Conservation (phyloP, 2,113 vertebrate genomes). For the Alectura lathami region DNA sequence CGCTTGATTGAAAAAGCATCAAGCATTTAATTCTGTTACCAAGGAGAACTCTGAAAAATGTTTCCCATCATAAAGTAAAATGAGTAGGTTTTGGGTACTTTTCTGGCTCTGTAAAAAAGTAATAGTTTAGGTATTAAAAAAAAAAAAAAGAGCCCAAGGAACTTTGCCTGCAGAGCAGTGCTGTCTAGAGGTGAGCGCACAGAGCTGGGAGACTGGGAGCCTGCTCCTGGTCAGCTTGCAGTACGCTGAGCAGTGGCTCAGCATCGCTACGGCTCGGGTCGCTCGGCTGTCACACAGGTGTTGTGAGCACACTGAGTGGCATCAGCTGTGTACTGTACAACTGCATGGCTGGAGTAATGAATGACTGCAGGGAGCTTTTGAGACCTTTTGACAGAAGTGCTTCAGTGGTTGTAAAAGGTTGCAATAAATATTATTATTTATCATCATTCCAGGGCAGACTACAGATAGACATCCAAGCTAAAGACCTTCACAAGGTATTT, state of each 20-base stretch:
- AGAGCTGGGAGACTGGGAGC: neutral
- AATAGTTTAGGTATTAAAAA: neutral
- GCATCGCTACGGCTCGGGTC: neutral
- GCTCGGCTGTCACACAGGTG: neutral
- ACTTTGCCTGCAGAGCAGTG: neutral
- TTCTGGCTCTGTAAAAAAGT: neutral
- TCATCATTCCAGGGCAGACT: neutral
- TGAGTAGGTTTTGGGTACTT: neutral
- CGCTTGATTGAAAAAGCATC: neutral
- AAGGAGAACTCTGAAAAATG: neutral
- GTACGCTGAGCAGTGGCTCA: neutral
- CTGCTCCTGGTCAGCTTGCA: neutral
- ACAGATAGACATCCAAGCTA: neutral
- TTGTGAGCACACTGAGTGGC: neutral
- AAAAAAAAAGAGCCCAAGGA: neutral
- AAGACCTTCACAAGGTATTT: neutral
- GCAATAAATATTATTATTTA: neutral
- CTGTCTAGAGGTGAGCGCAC: neutral
- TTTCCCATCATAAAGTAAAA: slow-evolving; percentile 12
- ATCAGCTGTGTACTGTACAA: accelerated
- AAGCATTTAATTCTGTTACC: neutral
- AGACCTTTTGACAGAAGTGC: neutral
- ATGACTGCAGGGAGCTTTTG: neutral
- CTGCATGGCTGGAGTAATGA: accelerated
- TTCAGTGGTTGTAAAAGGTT: neutral